phyloP scores from a whole-genome alignment of 92 coral and sea anemone genomes.

The Zoanthus sociatus region DNA sequence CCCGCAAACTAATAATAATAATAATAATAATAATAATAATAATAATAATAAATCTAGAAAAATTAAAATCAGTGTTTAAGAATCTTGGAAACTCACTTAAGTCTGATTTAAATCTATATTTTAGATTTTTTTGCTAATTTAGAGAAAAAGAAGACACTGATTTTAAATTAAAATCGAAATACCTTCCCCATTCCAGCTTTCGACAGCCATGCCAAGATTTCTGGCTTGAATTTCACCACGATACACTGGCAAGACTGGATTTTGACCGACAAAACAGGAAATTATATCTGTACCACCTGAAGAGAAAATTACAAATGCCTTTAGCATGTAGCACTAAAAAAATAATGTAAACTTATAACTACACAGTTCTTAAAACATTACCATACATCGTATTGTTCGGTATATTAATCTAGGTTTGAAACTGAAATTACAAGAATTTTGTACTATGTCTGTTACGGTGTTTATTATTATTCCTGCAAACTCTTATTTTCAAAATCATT shows the following conservation, averaged over 20 bases:
- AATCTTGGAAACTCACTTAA: too few species aligned
- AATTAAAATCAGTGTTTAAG: too few species aligned
- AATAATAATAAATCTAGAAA: too few species aligned
- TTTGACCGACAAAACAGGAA: conserved; percentile 95
- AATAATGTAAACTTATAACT: too few species aligned
- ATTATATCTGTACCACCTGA: conserved; percentile 98
- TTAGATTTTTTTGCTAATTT: too few species aligned
- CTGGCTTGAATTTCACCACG: conserved; percentile 96
- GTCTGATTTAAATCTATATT: too few species aligned
- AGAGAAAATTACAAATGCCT: background rate
- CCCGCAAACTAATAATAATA: too few species aligned
- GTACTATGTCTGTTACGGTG: background rate
- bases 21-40: too few species aligned
- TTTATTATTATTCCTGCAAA: background rate
- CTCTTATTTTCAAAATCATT: background rate
- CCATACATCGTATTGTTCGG: background rate
- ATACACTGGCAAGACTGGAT: conserved; percentile 92
- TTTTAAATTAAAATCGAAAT: background rate
- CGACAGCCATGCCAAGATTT: conserved; percentile 98
- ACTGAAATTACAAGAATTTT: background rate
- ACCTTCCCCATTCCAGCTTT: conserved; percentile 95
- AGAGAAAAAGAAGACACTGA: too few species aligned
- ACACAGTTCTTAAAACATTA: background rate
- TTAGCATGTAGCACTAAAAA: too few species aligned
- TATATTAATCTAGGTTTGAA: background rate